A percentile compares a stretch with the other conserved stretches of the same genome.
These are phyloP conservation scores for Danio tinwini DNA, from an alignment of 2,797 vertebrate species.

Conservation along the genomic window DNA sequence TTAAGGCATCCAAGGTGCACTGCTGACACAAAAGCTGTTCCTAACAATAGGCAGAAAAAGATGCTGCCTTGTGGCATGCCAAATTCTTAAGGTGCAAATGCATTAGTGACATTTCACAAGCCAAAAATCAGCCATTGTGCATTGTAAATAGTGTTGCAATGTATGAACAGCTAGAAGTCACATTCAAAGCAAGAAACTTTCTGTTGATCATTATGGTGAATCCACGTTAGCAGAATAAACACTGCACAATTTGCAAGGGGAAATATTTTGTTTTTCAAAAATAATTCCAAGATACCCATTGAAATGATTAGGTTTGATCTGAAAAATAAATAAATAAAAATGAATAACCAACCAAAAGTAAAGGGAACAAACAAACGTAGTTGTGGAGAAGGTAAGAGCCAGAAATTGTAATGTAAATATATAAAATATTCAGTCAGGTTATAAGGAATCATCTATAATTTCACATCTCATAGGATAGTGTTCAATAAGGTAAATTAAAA, in stretches of 20 bases:
- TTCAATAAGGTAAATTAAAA: too few species aligned
- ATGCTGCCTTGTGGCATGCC: neutral
- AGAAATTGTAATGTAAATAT: too few species aligned
- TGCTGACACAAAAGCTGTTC: neutral
- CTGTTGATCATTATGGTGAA: neutral
- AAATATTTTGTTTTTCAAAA: neutral
- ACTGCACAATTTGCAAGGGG: neutral
- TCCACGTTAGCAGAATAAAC: neutral
- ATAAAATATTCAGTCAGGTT: too few species aligned
- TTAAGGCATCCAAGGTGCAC: neutral
- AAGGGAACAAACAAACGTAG: neutral
- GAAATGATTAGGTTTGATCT: neutral
- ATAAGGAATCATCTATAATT: too few species aligned
- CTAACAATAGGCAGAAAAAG: neutral
- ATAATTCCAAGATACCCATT: neutral
- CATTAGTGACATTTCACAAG: neutral
- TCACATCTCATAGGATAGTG: too few species aligned
- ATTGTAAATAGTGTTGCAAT: neutral
- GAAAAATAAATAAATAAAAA: too few species aligned
- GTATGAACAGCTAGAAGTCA: neutral
- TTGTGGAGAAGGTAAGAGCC: too few species aligned
- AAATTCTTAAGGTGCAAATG: neutral
- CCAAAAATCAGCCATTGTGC: neutral
- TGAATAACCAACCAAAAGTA: neutral
- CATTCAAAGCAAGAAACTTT: neutral